Base-by-base conservation (phyloP, 2,888 invertebrate genomes). In the Macrosiphum euphorbiae region DNA sequence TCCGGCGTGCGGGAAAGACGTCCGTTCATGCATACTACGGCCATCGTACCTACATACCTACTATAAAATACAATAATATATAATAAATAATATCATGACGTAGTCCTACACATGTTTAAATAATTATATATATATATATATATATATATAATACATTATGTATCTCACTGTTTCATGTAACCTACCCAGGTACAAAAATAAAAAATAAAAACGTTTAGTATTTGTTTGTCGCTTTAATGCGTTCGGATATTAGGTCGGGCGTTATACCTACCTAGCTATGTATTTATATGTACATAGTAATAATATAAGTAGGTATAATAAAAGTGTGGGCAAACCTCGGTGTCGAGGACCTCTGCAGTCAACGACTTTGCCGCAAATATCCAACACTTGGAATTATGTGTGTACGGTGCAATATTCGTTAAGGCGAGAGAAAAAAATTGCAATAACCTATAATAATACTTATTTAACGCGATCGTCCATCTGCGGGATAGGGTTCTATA, bases 261-360 rank as follows among this genome's bases (percentile, higher is more conserved):
- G 55, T 55, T n/a, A 88, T 58, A 61, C 3, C n/a, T 78, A 78
- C 3, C 20, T 35, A 35, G 8, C 78, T 20, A 41, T 35, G 20
- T 61, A n/a, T 78, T 67, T 67, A 67, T 55, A 35, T 67, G 67
- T 50, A 52, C 16, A 26, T 84, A 16, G 13, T 13, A 28, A 55
- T n/a, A 61, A 67, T n/a, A 35, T 13, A 7, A 44, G 24, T 13
- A 7, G n/a, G 24, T 78, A 24, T 8, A 84, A 90, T 84, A 90
- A 78, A 50, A 90, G 90, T 91, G 91, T 91, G 85, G 91, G 91
- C 86, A 47, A 58, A 91, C 26, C 5, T 58, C 86, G 44, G 55
- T 58, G 91, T 91, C 91, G 91, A 91, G 35, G 91, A 91, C 91
- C 91, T 91, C 35, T 86, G 7, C 58, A 91, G 91, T 91, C 91